Base-by-base conservation (phyloP, 1,140 invertebrate genomes). In the Dendroctonus valens region DNA sequence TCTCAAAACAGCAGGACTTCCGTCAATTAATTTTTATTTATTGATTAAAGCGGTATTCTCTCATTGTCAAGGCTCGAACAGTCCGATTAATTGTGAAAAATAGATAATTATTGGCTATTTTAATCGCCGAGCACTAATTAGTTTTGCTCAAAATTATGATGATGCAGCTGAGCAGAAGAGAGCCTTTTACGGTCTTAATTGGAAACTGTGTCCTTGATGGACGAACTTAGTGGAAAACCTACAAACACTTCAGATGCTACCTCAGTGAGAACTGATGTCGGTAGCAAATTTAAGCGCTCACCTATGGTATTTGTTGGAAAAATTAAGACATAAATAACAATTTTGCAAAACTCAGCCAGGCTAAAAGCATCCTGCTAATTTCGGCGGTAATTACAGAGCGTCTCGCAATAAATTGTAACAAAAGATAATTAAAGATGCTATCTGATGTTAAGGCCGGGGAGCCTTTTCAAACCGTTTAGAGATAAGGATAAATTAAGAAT, bases 21-120 rank as follows among this genome's bases (percentile, higher is more conserved):
- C 58, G 64, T 49, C 64, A 66, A 66, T 66, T 66, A 66, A 59
- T 66, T 66, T 66, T 66, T 66, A 66, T 66, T 66, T 66, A 66
- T 66, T 48, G 64, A 66, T 59, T 53, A 66, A 41, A 50, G 40
- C 15, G 14, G 55, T 60, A 66, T 60, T 66, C 58, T 66, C 12
- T 66, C 57, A 60, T 39, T 66, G 53, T 55, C 62, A 54, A 11
- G 53, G 15, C 41, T 54, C 9, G 12, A 39, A 54, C 39, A 54
- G 40, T 39, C 52, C 11, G 52, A 54, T 38, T 54, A 54, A 8
- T 39, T n/a, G 14, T 54, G 40, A 54, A 39, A 11, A 38, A 54
- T 40, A 38, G 15, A 39, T 40, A 58, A 41, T 42, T 58, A 58
- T 58, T 58, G 41, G 26, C 26, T 26, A 26, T 26, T 26, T 26